phyloP scores from a whole-genome alignment of 2,797 vertebrate species.

The Aeoliscus strigatus region DNA sequence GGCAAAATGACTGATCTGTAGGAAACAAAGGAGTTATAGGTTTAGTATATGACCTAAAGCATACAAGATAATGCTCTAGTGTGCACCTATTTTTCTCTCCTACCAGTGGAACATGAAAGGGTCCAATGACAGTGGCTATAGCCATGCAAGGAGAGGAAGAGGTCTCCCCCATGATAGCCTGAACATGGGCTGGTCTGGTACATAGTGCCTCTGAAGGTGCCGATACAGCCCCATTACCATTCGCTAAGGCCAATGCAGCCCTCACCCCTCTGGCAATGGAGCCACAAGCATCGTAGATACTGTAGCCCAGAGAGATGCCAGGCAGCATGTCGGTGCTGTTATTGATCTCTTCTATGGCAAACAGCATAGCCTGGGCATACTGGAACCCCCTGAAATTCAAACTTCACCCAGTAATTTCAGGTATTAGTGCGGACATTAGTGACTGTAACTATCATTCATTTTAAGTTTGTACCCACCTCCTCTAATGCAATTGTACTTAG shows the following conservation, averaged over 20 bases:
- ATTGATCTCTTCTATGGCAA: conserved; percentile 73
- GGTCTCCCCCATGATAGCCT: conserved; percentile 68
- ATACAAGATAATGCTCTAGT: no score
- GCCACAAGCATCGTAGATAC: conserved; percentile 63
- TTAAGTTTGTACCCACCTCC: background rate
- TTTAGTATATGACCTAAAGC: no score
- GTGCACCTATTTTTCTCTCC: no score
- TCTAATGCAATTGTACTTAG: background rate
- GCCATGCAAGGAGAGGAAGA: conserved; percentile 68
- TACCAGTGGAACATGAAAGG: conserved; percentile 68
- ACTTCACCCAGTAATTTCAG: conserved; percentile 34
- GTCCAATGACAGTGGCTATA: conserved; percentile 64
- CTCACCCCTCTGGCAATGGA: conserved; percentile 56
- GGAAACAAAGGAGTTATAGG: background rate
- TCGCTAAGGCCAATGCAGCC: conserved; percentile 59
- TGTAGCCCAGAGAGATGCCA: conserved; percentile 62
- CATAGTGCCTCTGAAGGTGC: conserved; percentile 28
- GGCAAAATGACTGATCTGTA: conserved; percentile 72
- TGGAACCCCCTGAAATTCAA: conserved; percentile 71
- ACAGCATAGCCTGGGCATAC: conserved; percentile 66
- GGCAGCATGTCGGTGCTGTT: conserved; percentile 68
- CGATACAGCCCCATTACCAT: conserved; percentile 37
- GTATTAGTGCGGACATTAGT: background rate
- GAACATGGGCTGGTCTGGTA: conserved; percentile 53
- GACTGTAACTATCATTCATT: background rate